phyloP scores from a whole-genome alignment of 2,888 invertebrate species.

The Hyles lineata region DNA sequence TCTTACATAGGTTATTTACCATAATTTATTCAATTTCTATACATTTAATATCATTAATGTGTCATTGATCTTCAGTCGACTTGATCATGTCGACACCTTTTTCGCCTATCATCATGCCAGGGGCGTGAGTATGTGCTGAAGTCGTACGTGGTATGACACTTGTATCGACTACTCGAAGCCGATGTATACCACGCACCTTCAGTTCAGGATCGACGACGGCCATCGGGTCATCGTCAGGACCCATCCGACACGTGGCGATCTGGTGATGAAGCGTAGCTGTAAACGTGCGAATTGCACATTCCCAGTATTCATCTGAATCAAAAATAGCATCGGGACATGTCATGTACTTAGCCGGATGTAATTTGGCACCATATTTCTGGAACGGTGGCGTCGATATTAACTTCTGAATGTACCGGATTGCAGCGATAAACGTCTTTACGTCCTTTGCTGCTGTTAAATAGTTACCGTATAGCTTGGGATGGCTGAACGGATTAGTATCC shows the following conservation, averaged over 20 bases:
- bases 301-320: slow-evolving; percentile 88
- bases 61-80: slow-evolving; percentile 63
- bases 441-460: slow-evolving; percentile 88
- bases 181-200: slow-evolving; percentile 85
- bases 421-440: slow-evolving; percentile 84
- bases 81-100: slow-evolving; percentile 88
- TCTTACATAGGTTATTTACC: background rate
- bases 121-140: slow-evolving; percentile 88
- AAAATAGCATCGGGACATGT: slow-evolving; percentile 78
- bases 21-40: background rate
- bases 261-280: slow-evolving; percentile 88
- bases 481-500: slow-evolving; percentile 89
- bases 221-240: slow-evolving; percentile 84
- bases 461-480: slow-evolving; percentile 92
- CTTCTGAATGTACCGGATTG: slow-evolving; percentile 86
- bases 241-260: slow-evolving; percentile 90
- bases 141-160: slow-evolving; percentile 87
- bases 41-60: background rate
- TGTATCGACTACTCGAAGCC: slow-evolving; percentile 87
- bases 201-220: slow-evolving; percentile 88
- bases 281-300: slow-evolving; percentile 86
- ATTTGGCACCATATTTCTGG: slow-evolving; percentile 81
- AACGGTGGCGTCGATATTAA: slow-evolving; percentile 85
- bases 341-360: slow-evolving; percentile 81
- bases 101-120: slow-evolving; percentile 89